Base-by-base conservation (phyloP, 2,888 invertebrate genomes). In the Agonopterix arenella region DNA sequence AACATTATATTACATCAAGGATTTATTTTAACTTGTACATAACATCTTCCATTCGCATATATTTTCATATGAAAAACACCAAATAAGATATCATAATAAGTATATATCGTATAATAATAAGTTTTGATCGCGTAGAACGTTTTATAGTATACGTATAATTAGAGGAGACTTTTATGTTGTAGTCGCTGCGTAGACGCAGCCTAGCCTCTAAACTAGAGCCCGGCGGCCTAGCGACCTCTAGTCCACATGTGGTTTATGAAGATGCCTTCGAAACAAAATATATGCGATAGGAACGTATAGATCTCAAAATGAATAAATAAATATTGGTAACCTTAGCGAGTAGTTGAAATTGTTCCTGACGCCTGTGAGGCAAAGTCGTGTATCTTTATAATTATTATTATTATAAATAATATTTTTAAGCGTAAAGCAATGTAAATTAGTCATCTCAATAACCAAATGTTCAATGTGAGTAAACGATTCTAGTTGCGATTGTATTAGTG, bases 401-500 rank as follows among this genome's bases (percentile, higher is more conserved):
- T 73, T 67, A 80, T 76, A 72, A 73, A 76, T 73, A 73, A 70
- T 66, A 49, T 45, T 74, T 74, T 70, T 84, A 84, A 83, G 82
- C 72, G 70, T 81, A 79, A 76, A 68, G 64, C 62, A 60, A 71
- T 76, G 70, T 79, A 76, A 40, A 75, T 84, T 80, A 85, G 82
- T 84, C 76, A 79, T 73, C 74, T 76, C 80, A 82, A 80, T 88
- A 88, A 84, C 88, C 88, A 88, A 88, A 88, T 83, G 84, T 85
- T 88, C 80, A 80, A 84, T 84, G 82, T 84, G 84, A 86, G 84
- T 86, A 84, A 85, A 84, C 82, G 80, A 84, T 80, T 81, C 88
- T 88, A 88, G 88, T 84, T 84, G 84, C 85, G 76, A 85, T 76
- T 85, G 85, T 86, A 84, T 84, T 89, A 89, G 89, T 88, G 88